A percentile compares a stretch with the other conserved stretches of the same genome.
Conservation (phyloP, 2,888 invertebrate genomes). For the Cremastobaeus sp. region DNA sequence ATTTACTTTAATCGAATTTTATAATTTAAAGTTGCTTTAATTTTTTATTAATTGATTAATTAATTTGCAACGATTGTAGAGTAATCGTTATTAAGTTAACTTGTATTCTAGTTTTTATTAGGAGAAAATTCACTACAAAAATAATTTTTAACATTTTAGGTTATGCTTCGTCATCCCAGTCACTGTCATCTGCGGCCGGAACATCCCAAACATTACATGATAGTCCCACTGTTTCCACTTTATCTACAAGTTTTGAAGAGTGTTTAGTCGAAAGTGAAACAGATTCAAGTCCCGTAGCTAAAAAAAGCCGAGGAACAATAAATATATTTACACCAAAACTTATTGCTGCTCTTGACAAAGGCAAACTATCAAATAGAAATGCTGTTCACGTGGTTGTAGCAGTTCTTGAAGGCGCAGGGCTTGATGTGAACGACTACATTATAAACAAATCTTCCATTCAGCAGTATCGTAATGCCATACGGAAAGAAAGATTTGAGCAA, state of each 20-base stretch:
- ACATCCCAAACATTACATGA: background rate
- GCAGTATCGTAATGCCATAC: background rate
- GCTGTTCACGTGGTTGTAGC: background rate
- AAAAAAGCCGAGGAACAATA: slow-evolving; percentile 2
- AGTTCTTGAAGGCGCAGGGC: slow-evolving; percentile 1
- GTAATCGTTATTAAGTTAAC: background rate
- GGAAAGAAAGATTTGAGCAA: slow-evolving; percentile 2
- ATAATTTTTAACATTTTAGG: background rate
- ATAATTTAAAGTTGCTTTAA: background rate
- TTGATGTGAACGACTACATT: slow-evolving; percentile 7
- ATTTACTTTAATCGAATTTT: background rate
- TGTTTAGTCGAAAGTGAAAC: background rate
- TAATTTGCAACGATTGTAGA: background rate
- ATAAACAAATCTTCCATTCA: background rate
- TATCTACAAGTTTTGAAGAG: slow-evolving; percentile 7
- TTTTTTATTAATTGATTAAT: background rate
- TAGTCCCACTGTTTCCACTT: background rate
- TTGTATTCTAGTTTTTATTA: background rate
- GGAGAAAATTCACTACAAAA: background rate
- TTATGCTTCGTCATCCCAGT: background rate
- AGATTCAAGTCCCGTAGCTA: slow-evolving; percentile 1
- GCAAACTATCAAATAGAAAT: slow-evolving; percentile 10
- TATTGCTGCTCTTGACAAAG: background rate
- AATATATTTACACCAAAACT: slow-evolving; percentile 12
- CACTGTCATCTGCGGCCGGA: background rate